Conservation (phyloP, 92 coral and sea anemone genomes). For the Siderastrea radians region DNA sequence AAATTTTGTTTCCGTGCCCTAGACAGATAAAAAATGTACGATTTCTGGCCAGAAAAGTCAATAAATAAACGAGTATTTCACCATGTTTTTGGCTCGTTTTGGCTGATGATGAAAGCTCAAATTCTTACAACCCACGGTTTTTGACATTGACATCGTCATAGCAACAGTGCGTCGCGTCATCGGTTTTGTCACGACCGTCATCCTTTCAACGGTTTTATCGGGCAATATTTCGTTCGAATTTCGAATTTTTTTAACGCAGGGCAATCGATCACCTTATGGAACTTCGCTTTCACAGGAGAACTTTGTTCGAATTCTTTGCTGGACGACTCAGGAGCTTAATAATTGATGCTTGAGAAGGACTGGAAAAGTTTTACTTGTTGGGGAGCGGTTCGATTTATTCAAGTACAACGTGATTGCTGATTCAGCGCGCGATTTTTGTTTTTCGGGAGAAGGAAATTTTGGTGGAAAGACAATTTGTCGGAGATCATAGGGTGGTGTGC, state of each 20-base stretch:
- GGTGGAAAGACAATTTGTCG: constrained; percentile 81
- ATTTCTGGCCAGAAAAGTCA: not conserved
- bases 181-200: constrained; percentile 94
- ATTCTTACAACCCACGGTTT: constrained; percentile 81
- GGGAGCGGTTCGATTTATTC: constrained; percentile 96
- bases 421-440: constrained; percentile 99
- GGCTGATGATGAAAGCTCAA: constrained; percentile 31
- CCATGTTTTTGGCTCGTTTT: not conserved
- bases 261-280: constrained; percentile 86
- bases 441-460: constrained; percentile 92
- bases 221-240: constrained; percentile 99
- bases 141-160: constrained; percentile 88
- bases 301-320: constrained; percentile 53
- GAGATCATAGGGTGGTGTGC: constrained; percentile 78
- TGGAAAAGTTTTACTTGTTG: constrained; percentile 86
- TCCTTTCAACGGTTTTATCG: constrained; percentile 98
- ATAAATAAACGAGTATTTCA: not conserved
- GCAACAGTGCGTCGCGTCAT: constrained; percentile 99
- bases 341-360: constrained; percentile 88
- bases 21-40: not conserved
- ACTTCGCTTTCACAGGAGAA: constrained; percentile 50
- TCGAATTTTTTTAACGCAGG: constrained; percentile 98
- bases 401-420: constrained; percentile 98
- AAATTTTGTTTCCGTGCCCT: not conserved
- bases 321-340: constrained; percentile 83